Evolutionary conservation across 2,888 invertebrate genomes (phyloP).

Genomic region (Agrochola litura): DNA sequence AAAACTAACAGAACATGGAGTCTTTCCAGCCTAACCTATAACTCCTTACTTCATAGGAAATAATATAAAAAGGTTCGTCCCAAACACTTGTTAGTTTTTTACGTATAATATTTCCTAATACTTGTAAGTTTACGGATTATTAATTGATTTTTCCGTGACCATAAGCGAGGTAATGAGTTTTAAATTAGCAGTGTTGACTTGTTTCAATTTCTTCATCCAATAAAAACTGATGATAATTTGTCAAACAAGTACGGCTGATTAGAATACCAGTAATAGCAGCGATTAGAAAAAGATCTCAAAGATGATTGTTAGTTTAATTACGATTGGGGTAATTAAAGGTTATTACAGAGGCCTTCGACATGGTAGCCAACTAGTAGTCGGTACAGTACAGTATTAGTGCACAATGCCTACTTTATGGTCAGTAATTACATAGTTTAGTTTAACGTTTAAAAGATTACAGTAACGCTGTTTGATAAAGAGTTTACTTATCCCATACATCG

Average conservation of each 20-base stretch:
- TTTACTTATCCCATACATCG: constrained; percentile 45
- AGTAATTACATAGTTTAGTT: constrained; percentile 36
- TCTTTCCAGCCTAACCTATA: not conserved
- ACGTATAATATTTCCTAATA: constrained; percentile 53
- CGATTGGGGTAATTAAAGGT: constrained; percentile 57
- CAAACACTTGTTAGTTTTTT: constrained; percentile 56
- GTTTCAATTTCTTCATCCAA: constrained; percentile 65
- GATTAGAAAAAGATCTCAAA: constrained; percentile 64
- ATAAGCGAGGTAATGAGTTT: constrained; percentile 64
- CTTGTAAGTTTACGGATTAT: constrained; percentile 62
- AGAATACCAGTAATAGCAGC: constrained; percentile 56
- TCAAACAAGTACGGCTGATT: constrained; percentile 67
- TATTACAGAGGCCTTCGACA: constrained; percentile 54
- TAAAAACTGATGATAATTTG: constrained; percentile 66
- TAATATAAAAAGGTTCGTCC: constrained; percentile 27
- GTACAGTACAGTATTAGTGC: constrained; percentile 31
- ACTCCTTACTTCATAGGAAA: not conserved
- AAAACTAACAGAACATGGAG: not conserved
- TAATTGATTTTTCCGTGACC: constrained; percentile 62
- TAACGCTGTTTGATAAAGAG: constrained; percentile 1
- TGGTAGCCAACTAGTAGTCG: constrained; percentile 14
- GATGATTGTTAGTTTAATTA: constrained; percentile 62
- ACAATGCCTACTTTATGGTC: constrained; percentile 36
- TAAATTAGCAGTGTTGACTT: constrained; percentile 63
- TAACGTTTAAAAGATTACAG: constrained; percentile 42